These are phyloP conservation scores for Poeciliopsis turneri DNA, from an alignment of 2,797 vertebrate genomes.

Conservation along the genomic window DNA sequence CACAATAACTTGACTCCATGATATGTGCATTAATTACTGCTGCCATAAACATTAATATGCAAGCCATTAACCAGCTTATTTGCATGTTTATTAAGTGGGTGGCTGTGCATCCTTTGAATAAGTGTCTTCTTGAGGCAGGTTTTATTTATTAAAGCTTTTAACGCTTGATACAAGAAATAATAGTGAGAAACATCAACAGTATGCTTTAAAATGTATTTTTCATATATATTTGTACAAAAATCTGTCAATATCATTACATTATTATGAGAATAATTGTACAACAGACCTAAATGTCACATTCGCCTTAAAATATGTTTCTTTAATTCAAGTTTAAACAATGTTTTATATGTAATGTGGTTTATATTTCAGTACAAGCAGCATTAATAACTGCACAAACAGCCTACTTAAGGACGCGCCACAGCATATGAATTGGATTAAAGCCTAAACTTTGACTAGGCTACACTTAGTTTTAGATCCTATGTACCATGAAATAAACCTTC, in stretches of 20 bases:
- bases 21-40: conserved; percentile 73
- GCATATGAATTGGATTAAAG: neutral
- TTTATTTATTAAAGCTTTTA: conserved; percentile 38
- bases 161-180: neutral
- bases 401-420: neutral
- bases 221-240: neutral
- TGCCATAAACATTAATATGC: conserved; percentile 66
- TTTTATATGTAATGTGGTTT: no score
- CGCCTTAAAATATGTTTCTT: neutral
- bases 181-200: neutral
- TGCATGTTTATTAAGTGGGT: conserved; percentile 74
- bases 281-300: neutral
- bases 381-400: neutral
- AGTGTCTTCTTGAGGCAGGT: conserved; percentile 44
- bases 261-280: neutral
- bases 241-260: neutral
- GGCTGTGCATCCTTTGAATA: conserved; percentile 43
- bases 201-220: neutral
- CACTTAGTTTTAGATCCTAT: neutral
- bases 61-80: conserved; percentile 71
- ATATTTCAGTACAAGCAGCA: neutral
- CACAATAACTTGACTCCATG: conserved; percentile 63
- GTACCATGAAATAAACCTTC: neutral
- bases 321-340: neutral
- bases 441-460: neutral